Conservation (phyloP, 2,888 invertebrate genomes). For the Volucella inflata region DNA sequence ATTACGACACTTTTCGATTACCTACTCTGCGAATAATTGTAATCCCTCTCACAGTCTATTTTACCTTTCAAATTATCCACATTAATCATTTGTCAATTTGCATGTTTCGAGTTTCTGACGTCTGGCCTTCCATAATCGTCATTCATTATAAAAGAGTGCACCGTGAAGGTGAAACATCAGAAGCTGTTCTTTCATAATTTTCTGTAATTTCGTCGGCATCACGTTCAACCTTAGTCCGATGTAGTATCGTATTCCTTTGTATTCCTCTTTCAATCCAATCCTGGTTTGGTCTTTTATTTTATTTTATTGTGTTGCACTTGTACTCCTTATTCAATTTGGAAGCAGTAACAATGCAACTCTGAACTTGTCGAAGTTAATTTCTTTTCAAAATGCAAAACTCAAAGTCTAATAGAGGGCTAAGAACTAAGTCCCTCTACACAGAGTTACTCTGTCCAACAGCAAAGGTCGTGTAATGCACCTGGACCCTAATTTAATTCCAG, state of each 20-base stretch:
- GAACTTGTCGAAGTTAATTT: constrained; percentile 40
- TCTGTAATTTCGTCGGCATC: constrained; percentile 55
- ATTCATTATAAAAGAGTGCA: constrained; percentile 24
- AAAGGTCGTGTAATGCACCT: constrained; percentile 57
- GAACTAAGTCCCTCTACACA: background rate
- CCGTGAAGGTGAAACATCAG: constrained; percentile 68
- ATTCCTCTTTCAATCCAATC: constrained; percentile 18
- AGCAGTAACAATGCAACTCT: constrained; percentile 23
- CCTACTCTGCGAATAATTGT: no score
- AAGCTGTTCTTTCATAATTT: constrained; percentile 62
- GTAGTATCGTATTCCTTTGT: background rate
- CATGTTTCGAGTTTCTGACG: background rate
- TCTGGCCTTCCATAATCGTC: background rate
- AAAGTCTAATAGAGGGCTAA: constrained; percentile 24
- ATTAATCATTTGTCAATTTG: constrained; percentile 6
- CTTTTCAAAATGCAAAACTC: constrained; percentile 25
- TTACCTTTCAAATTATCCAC: no score
- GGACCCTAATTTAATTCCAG: constrained; percentile 67
- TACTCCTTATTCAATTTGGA: constrained; percentile 32
- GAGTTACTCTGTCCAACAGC: background rate
- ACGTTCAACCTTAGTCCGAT: constrained; percentile 51
- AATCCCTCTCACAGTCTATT: background rate
- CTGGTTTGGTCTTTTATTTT: constrained; percentile 17
- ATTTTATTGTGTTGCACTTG: background rate
- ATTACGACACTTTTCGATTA: no score